Evolutionary conservation across 1,140 invertebrate species (phyloP).

Genomic region (Bombus superbus): DNA sequence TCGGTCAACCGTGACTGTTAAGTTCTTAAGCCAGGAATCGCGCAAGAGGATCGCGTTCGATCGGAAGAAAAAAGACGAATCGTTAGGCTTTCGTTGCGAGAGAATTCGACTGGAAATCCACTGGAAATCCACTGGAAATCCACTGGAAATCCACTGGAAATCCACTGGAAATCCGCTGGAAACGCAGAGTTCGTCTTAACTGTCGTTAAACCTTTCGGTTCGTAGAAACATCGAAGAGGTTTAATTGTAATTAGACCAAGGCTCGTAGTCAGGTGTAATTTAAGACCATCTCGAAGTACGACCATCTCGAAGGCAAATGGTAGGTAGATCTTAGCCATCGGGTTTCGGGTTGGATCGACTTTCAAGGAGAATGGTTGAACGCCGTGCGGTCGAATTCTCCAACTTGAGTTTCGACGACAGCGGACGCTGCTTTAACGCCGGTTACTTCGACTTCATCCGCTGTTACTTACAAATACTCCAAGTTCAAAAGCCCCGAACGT

Average conservation of each 20-base stretch:
- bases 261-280: conserved; percentile 17
- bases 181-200: neutral
- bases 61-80: too few species aligned
- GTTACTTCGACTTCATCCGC: neutral
- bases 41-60: neutral
- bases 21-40: neutral
- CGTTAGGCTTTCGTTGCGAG: neutral
- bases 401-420: neutral
- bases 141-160: too few species aligned
- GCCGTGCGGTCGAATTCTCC: neutral
- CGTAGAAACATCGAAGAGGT: conserved; percentile 3
- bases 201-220: neutral
- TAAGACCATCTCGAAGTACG: conserved; percentile 17
- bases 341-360: conserved; percentile 20
- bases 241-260: conserved; percentile 38
- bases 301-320: too few species aligned
- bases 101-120: neutral
- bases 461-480: neutral
- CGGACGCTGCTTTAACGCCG: neutral
- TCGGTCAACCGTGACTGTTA: neutral
- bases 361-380: neutral
- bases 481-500: conserved; percentile 14
- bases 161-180: too few species aligned
- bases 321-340: neutral
- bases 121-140: neutral